Percentiles rank a stretch among this genome's conserved stretches.
Conservation (phyloP, 2,797 vertebrate genomes). For the Oreonectes daqikongensis region DNA sequence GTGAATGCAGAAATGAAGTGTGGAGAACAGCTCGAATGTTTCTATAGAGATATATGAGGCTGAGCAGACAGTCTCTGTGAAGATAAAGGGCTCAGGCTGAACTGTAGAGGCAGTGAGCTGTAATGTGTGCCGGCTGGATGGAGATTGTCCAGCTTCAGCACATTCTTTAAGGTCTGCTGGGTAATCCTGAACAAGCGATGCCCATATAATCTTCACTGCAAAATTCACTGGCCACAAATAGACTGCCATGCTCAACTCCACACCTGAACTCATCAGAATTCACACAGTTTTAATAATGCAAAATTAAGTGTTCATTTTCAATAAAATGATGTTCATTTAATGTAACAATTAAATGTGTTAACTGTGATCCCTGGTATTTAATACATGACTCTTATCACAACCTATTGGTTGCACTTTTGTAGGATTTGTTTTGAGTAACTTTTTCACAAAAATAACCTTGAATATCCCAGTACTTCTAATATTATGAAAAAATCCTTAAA, state of each 20-base stretch:
- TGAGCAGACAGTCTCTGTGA: constrained; percentile 15
- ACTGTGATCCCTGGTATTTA: too few species aligned
- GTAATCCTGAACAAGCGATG: constrained; percentile 34
- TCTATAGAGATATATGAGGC: constrained; percentile 18
- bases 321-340: too few species aligned
- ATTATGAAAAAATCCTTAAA: too few species aligned
- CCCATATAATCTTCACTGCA: constrained; percentile 27
- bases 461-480: too few species aligned
- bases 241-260: neutral
- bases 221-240: constrained; percentile 5
- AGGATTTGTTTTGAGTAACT: neutral
- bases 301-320: too few species aligned
- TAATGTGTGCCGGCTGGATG: constrained; percentile 3
- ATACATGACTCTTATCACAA: too few species aligned
- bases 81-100: constrained; percentile 23
- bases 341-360: too few species aligned
- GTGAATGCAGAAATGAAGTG: constrained; percentile 10
- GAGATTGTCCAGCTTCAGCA: constrained; percentile 37
- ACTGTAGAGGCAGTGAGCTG: constrained; percentile 33
- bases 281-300: too few species aligned
- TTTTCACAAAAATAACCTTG: too few species aligned
- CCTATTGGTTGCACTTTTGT: too few species aligned
- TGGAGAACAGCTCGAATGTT: constrained; percentile 11
- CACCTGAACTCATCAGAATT: neutral
- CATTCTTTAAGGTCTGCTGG: constrained; percentile 59